Evolutionary conservation across 1,140 invertebrate species (phyloP), one percentile per base, ranked within the genome.

Genomic region (Apis florea): DNA sequence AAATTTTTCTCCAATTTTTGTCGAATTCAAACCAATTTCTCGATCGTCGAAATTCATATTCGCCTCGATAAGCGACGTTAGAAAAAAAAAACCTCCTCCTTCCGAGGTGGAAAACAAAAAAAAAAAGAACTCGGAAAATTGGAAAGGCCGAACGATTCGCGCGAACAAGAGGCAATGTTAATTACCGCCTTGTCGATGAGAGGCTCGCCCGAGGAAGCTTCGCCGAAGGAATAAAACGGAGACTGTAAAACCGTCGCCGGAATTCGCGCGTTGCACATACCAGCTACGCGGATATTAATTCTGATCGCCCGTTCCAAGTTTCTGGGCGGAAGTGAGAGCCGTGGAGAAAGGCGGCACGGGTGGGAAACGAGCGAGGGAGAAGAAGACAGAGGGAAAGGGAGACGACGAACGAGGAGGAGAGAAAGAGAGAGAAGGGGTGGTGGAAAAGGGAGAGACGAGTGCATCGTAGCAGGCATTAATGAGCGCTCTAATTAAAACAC

Each of bases 401-500:
- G 31, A 31, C 4, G 68, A 5, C 17, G 61, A 59, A 13, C n/a
- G 8, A 21, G 21, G n/a, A 21, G 10, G 15, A 21, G 72, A 83
- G 47, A 71, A 64, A 80, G 24, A 40, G 26, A 21, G 47, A 13
- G 49, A 31, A 59, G 17, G 40, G 31, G 17, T 21, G 56, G 51
- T 24, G 73, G 56, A 82, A 78, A 84, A 73, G 69, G 83, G 71
- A 64, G 83, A 54, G 77, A 68, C 56, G 79, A 72, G 47, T 71
- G 80, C 83, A 80, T 86, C 85, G 69, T 83, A 84, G 83, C 72
- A 73, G 69, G 85, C 87, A 89, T 90, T 90, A 90, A 90, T 89
- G 90, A 91, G 86, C 84, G 85, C 81, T 90, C 90, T 90, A 90
- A 91, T 90, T 91, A 91, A 91, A 91, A 90, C 82, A 89, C 83